These are phyloP conservation scores for Drosophila neocordata DNA, from an alignment of 1,140 invertebrate species.

Conservation along the genomic window DNA sequence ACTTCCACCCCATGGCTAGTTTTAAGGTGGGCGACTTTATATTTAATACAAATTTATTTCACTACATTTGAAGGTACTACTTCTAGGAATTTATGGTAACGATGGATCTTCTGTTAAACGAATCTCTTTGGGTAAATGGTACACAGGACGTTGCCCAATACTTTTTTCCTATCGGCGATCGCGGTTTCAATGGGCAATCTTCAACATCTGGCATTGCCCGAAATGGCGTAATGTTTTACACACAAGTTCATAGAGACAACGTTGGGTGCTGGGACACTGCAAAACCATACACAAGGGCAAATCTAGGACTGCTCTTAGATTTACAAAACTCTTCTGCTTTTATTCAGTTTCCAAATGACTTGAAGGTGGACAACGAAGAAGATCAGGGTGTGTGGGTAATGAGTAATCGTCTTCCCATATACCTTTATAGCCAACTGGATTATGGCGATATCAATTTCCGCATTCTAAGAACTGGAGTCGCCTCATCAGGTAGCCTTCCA, in stretches of 20 bases:
- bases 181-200: conserved; percentile 87
- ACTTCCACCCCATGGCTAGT: conserved; percentile 92
- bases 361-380: conserved; percentile 88
- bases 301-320: conserved; percentile 85
- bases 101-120: conserved; percentile 86
- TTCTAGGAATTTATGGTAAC: conserved; percentile 87
- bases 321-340: conserved; percentile 83
- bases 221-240: conserved; percentile 90
- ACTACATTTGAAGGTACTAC: not conserved
- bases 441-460: conserved; percentile 88
- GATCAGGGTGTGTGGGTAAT: conserved; percentile 89
- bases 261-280: conserved; percentile 91
- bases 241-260: conserved; percentile 88
- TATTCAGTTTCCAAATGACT: conserved; percentile 90
- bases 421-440: conserved; percentile 87
- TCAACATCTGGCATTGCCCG: conserved; percentile 88
- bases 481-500: conserved; percentile 84
- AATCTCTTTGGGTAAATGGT: conserved; percentile 84
- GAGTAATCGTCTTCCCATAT: conserved; percentile 89
- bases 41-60: not conserved
- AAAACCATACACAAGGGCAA: conserved; percentile 87
- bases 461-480: conserved; percentile 86
- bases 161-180: conserved; percentile 86
- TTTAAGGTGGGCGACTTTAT: conserved; percentile 82
- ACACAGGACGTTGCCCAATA: conserved; percentile 83